Evolutionary conservation across 2,888 invertebrate genomes (phyloP), one percentile per base, ranked within the genome.

Genomic region (Drosophila kuntzei): DNA sequence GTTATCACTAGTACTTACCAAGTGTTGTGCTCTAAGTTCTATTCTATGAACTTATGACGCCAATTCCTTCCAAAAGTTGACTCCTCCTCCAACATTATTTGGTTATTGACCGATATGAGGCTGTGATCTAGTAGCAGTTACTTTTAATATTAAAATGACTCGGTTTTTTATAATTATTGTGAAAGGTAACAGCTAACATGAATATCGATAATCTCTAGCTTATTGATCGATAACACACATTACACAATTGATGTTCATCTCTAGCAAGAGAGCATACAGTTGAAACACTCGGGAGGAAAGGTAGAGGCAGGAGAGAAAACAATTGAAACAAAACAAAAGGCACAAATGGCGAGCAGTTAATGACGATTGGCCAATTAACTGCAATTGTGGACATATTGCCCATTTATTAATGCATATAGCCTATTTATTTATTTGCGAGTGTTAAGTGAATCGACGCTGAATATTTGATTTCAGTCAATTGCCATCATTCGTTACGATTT

Each of bases 401-500:
- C 44, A 47, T 60, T 68, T 74, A 74, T 74, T 60, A 57, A 64
- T 60, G 54, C 54, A 76, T 44, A 47, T 73, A 51, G 16, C 12
- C 20, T 60, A 53, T 29, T 57, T 58, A 50, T 47, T 34, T 51
- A 37, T 59, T 66, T 43, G 62, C 46, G 55, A 55, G 49, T 59
- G 83, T 79, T 83, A 60, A 83, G 57, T 83, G 63, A 76, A 80
- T 87, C 51, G 44, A 32, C 66, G 43, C 43, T 67, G 67, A 51
- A 83, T 79, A 62, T 84, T 79, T 76, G 65, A 77, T 77, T 65
- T 53, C 66, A 55, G 34, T 61, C 50, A 61, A 65, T 75, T 68
- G 54, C 22, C 62, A 49, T 53, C 39, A 63, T 71, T 54, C 57
- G 44, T 36, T 69, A 57, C 66, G 49, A 68, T 70, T 78, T 79